Percentiles rank a stretch among this genome's conserved stretches.
phyloP scores from a whole-genome alignment of 2,797 vertebrate genomes.

The Danionella dracula region DNA sequence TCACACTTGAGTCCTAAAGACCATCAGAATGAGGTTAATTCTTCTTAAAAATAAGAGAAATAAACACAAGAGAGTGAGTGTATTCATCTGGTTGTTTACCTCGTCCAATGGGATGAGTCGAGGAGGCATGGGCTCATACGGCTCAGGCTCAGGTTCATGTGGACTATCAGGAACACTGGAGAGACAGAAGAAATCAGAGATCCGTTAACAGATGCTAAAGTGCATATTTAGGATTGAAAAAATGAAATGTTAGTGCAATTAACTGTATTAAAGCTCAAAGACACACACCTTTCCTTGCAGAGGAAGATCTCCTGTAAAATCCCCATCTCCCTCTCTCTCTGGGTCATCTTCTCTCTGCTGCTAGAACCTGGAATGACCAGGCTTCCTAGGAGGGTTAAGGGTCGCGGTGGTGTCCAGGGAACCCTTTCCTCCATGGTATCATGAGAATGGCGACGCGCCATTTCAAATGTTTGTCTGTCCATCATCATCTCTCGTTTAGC shows the following conservation, averaged over 20 bases:
- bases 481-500: constrained; percentile 90
- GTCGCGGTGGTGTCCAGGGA: constrained; percentile 78
- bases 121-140: constrained; percentile 86
- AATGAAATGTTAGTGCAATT: background rate
- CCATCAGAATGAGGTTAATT: background rate
- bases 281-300: constrained; percentile 81
- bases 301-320: constrained; percentile 94
- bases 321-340: constrained; percentile 88
- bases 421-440: constrained; percentile 92
- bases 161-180: constrained; percentile 77
- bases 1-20: constrained; percentile 75
- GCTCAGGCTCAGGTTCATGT: constrained; percentile 88
- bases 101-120: constrained; percentile 91
- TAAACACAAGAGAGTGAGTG: too few species aligned
- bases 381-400: constrained; percentile 67
- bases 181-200: background rate
- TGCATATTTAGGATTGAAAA: background rate
- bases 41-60: background rate
- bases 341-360: constrained; percentile 84
- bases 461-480: constrained; percentile 91
- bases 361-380: constrained; percentile 75
- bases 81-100: too few species aligned
- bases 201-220: background rate
- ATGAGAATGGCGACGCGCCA: constrained; percentile 84
- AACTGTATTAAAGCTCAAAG: background rate